A percentile compares a stretch with the other conserved stretches of the same genome.
Evolutionary conservation across 1,140 invertebrate genomes (phyloP).

Genomic region (Trachymyrmex septentrionalis): DNA sequence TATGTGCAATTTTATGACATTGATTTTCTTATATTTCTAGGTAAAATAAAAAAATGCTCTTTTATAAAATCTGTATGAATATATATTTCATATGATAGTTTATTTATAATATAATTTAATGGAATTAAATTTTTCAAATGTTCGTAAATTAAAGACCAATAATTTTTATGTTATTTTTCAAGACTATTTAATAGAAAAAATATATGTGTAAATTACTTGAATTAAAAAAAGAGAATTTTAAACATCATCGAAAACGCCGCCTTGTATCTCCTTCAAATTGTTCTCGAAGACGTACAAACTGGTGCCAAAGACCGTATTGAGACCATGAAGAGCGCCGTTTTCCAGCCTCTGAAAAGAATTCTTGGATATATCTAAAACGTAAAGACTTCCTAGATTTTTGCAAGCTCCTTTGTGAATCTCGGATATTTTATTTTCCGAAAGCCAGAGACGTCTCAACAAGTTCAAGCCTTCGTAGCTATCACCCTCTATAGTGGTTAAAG

Average conservation of each 20-base stretch:
- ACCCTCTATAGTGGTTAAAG: constrained; percentile 70
- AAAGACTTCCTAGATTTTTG: constrained; percentile 69
- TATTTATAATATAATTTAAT: not conserved
- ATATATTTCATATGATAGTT: not conserved
- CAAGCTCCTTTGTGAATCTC: constrained; percentile 70
- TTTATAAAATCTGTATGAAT: not conserved
- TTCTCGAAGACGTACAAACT: constrained; percentile 69
- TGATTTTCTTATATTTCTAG: not conserved
- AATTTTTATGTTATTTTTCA: not conserved
- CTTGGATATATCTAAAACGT: constrained; percentile 70
- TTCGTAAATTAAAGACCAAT: not conserved
- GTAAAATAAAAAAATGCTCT: constrained; percentile 2
- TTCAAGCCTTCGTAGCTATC: constrained; percentile 71
- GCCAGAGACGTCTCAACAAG: constrained; percentile 64
- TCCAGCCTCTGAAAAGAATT: constrained; percentile 74
- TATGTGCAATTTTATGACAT: not conserved
- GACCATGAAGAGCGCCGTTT: constrained; percentile 76
- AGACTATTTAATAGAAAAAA: constrained; percentile 5
- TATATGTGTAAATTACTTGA: not conserved
- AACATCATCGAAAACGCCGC: constrained; percentile 76
- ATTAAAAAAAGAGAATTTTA: not conserved
- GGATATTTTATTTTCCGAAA: constrained; percentile 69
- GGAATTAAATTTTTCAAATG: not conserved
- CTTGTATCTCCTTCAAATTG: constrained; percentile 69
- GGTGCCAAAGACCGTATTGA: constrained; percentile 59